Evolutionary conservation across 2,888 invertebrate genomes (phyloP), one percentile per base, ranked within the genome.

Genomic region (Tachina fera): DNA sequence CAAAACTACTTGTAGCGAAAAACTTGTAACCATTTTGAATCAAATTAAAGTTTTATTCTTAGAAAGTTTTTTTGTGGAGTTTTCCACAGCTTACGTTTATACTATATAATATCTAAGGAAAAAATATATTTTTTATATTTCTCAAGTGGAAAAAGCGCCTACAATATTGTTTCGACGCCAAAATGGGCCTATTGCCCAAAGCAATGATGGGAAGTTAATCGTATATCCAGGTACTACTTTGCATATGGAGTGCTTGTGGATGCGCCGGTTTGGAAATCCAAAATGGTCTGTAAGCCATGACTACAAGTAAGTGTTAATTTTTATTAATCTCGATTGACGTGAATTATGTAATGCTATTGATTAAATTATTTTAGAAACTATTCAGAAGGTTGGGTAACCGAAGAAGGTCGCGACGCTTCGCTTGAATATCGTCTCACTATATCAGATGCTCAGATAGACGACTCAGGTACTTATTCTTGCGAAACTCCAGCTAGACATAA

Each of bases 161-260:
- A 97, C 97, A 0, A 96, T 97, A 87, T 93, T 97, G 67, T 97
- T 97, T 92, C 94, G 97, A 0, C 96, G 97, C 91, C 95, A 96
- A 83, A 94, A 95, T 56, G 97, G 97, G 0, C 97, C 97, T 0
- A 97, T 97, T 76, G 97, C 97, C 0, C 97, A 97, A 92, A 88
- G 88, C 49, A 88, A 88, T 77, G 97, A 97, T 89, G 97, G 97
- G 1, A 96, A 96, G 88, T 93, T 97, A 67, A 95, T 97, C 81
- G 96, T 97, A 0, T 97, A 97, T 92, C 97, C 97, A 0, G 97
- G 97, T 0, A 96, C 97, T 0, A 96, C 96, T 16, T 93, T 97
- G 47, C 97, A 97, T 90, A 96, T 97, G 96, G 97, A 97, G 91
- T 97, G 97, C 88, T 94, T 97, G 11, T 97, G 97, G 97, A 96